These are phyloP conservation scores for Troides aeacus DNA, from an alignment of 2,888 invertebrate species.

Conservation along the genomic window DNA sequence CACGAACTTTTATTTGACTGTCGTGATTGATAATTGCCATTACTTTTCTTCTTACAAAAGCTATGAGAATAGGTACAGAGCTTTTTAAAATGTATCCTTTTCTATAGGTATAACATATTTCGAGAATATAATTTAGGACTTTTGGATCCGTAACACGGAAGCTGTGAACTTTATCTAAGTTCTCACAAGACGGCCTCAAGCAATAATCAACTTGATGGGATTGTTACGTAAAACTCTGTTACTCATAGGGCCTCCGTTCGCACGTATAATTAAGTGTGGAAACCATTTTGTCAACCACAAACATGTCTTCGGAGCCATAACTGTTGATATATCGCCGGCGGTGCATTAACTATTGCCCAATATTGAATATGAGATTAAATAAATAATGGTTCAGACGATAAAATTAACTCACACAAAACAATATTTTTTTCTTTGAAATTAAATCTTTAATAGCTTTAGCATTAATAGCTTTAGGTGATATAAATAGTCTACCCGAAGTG, in stretches of 20 bases:
- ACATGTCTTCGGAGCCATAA: constrained; percentile 1
- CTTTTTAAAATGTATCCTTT: no score
- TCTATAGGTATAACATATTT: no score
- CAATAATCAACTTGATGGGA: constrained; percentile 7
- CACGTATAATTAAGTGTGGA: constrained; percentile 25
- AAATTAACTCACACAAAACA: background rate
- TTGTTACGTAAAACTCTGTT: constrained; percentile 10
- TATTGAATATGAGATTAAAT: background rate
- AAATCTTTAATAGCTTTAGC: background rate
- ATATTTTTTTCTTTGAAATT: background rate
- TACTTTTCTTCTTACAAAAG: no score
- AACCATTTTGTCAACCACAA: constrained; percentile 25
- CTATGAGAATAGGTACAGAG: no score
- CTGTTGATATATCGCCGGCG: constrained; percentile 12
- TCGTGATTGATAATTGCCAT: no score
- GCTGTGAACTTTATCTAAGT: no score
- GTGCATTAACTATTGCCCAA: constrained; percentile 14
- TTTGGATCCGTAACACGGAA: no score
- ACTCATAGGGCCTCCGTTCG: constrained; percentile 9
- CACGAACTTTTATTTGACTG: no score
- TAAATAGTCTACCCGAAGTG: no score
- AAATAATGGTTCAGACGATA: background rate
- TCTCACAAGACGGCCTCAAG: no score
- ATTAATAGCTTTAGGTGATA: no score
- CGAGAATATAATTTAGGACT: no score